Base-by-base conservation (phyloP, 2,113 vertebrate genomes). In the Peromyscus californicus region DNA sequence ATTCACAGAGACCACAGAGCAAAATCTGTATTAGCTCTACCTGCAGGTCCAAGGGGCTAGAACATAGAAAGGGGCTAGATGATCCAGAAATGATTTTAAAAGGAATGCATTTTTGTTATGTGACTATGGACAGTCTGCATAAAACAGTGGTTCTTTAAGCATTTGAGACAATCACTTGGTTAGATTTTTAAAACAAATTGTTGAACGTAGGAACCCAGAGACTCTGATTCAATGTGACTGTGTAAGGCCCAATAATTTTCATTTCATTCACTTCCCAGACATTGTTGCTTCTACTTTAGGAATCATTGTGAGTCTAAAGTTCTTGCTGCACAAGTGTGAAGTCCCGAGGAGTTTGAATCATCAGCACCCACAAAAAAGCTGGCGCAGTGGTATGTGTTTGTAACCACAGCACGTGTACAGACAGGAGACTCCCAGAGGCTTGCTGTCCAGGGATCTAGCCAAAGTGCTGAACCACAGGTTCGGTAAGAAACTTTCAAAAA, bases 21-120 rank as follows among this genome's bases (percentile, higher is more conserved):
- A 7, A 63, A 39, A 17, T 12, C 48, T 29, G 5, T 51, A 10
- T 83, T 70, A 78, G 29, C 2, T 79, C 33, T 70, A 15, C n/a
- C 7, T 51, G 26, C 63, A 74, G 48, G 36, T 29, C 69, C 0
- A 11, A 57, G 29, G 26, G 42, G 9, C 45, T 80, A 36, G 24
- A 70, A 59, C 54, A 89, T 11, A 91, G n/a, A 83, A 83, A n/a
- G 33, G 57, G 33, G 11, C 54, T 4, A 90, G 86, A 48, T 89
- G 29, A 17, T 91, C 29, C 69, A 72, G 65, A 91, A 85, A n/a
- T 80, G 57, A 36, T 42, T 93, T 94, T 65, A n/a, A 94, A 93
- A 93, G 42, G 1, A 91, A 76, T 69, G 2, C 36, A 59, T 78
- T 45, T 93, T 86, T 70, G 69, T 90, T 36, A 76, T 26, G 42